phyloP scores from a whole-genome alignment of 2,113 vertebrate genomes.

The Amphiprion ocellaris region DNA sequence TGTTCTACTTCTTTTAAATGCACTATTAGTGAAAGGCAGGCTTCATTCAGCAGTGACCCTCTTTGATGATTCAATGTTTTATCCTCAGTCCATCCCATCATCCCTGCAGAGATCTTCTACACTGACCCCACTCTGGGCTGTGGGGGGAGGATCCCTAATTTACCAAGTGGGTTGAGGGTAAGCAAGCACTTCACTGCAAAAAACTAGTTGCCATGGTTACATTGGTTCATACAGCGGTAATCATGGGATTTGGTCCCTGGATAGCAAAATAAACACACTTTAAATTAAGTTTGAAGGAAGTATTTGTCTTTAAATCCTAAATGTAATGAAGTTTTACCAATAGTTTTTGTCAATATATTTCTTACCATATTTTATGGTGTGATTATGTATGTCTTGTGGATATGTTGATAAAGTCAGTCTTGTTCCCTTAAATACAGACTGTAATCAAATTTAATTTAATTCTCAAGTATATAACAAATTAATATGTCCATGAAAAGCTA shows the following conservation, averaged over 20 bases:
- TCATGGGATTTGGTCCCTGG: neutral
- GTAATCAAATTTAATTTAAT: too few relatives aligned
- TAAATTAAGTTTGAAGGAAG: neutral
- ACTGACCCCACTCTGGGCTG: constrained; percentile 54
- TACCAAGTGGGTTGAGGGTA: constrained; percentile 56
- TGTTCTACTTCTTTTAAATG: too few relatives aligned
- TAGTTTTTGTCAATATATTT: too few relatives aligned
- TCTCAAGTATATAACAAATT: too few relatives aligned
- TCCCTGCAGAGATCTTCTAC: constrained; percentile 68
- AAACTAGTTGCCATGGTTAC: neutral
- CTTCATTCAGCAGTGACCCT: neutral
- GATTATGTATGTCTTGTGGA: too few relatives aligned
- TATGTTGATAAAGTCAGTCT: too few relatives aligned
- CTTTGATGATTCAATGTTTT: neutral
- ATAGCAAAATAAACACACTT: neutral
- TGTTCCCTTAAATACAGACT: too few relatives aligned
- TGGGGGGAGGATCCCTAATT: constrained; percentile 65
- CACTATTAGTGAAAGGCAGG: neutral
- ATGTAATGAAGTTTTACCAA: too few relatives aligned
- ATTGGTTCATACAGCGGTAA: neutral
- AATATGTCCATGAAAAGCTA: too few relatives aligned
- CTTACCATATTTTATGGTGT: too few relatives aligned
- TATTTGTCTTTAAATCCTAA: too few relatives aligned
- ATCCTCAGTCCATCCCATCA: constrained; percentile 46
- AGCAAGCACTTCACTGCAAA: constrained; percentile 12